Evolutionary conservation across 2,888 invertebrate species (phyloP), one percentile per base, ranked within the genome.

Genomic region (Hoplodrina blanda): DNA sequence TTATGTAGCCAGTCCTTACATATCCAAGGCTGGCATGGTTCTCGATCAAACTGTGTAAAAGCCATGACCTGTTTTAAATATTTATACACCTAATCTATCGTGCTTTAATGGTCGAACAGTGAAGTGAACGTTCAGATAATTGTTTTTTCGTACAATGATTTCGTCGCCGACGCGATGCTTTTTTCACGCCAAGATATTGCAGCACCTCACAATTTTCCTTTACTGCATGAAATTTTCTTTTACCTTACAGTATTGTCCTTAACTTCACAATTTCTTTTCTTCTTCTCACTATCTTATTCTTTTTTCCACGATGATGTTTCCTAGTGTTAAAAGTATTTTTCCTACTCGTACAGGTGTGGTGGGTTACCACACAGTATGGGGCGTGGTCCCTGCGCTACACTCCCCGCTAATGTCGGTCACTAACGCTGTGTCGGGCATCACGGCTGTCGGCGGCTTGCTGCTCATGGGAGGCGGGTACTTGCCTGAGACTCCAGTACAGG

Each of bases 401-500:
- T 98, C 98, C 0, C 99, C 98, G 0, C 96, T 99, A 37, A 99
- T 99, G 98, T 98, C 98, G 0, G 98, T 99, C 49, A 99, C 98
- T 7, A 99, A 99, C 92, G 98, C 99, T 74, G 98, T 99, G 87
- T 98, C 98, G 13, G 98, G 98, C 41, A 98, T 98, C 88, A 99
- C 98, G 1, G 98, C 98, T 20, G 98, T 98, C n/a, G 99, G 98
- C 62, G 99, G 98, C 0, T 93, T 99, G 80, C 94, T 98, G 76
- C 96, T 98, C 63, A 98, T 99, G 98, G 98, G 98, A 75, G 98
- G 98, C 15, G 98, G 98, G 0, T 97, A 97, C 86, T 95, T 97
- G 76, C 98, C 98, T 0, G 97, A 97, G 59, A 98, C 98, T 80
- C 96, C 98, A 6, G 97, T 98, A 2, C 97, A 98, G 96, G 97